phyloP scores from a whole-genome alignment of 2,797 vertebrate genomes.

The Catostomus latipinnis region DNA sequence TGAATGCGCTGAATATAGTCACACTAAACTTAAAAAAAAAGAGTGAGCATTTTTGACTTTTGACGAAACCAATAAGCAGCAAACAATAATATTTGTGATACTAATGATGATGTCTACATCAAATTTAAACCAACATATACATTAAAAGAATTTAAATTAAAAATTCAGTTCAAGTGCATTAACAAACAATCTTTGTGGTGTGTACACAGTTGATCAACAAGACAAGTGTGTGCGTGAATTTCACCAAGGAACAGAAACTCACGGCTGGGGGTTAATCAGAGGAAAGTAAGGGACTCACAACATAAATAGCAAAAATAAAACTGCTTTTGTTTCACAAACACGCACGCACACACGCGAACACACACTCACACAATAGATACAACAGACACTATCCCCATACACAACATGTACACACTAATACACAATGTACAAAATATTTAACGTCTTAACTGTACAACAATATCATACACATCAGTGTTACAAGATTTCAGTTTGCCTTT shows the following conservation, averaged over 20 bases:
- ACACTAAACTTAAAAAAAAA: slow-evolving; percentile 29
- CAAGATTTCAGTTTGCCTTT: slow-evolving; percentile 74
- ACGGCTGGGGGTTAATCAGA: slow-evolving; percentile 32
- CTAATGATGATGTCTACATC: slow-evolving; percentile 33
- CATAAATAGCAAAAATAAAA: slow-evolving; percentile 50
- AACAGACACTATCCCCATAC: slow-evolving; percentile 50
- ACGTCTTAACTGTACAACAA: slow-evolving; percentile 58
- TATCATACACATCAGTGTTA: slow-evolving; percentile 69
- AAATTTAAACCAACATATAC: slow-evolving; percentile 40
- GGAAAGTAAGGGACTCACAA: slow-evolving; percentile 37
- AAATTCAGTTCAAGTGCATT: slow-evolving; percentile 2
- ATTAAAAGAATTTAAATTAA: slow-evolving; percentile 23
- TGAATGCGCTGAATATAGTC: slow-evolving; percentile 26
- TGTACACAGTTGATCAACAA: not conserved
- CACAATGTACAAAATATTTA: slow-evolving; percentile 82
- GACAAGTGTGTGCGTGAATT: slow-evolving; percentile 15
- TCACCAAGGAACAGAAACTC: slow-evolving; percentile 32
- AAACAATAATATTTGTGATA: slow-evolving; percentile 46
- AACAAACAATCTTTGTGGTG: slow-evolving; percentile 22
- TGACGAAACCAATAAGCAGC: slow-evolving; percentile 49
- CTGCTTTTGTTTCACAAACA: slow-evolving; percentile 43
- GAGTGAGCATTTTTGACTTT: slow-evolving; percentile 30
- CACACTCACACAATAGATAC: slow-evolving; percentile 43
- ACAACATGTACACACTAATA: slow-evolving; percentile 73
- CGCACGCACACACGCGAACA: not conserved